These are phyloP conservation scores for Petrolisthes cinctipes DNA, from an alignment of 2,888 invertebrate species.

Conservation along the genomic window DNA sequence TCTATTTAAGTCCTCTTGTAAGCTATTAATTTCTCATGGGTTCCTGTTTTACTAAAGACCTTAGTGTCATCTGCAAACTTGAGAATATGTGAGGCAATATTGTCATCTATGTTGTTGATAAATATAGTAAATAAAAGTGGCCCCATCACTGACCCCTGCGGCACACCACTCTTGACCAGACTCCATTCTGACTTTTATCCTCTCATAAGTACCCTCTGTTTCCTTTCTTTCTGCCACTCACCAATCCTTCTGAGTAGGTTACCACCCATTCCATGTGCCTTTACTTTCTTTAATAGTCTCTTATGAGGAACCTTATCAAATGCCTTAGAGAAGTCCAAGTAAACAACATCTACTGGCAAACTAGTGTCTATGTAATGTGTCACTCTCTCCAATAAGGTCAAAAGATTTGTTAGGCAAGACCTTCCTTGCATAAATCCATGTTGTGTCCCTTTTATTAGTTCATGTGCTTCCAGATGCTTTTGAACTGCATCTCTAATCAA, in stretches of 20 bases:
- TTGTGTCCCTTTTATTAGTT: not conserved
- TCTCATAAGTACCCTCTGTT: conserved; percentile 13
- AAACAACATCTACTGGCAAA: conserved; percentile 3
- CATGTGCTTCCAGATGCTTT: not conserved
- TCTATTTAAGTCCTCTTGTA: conserved; percentile 6
- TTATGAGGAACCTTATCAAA: conserved; percentile 14
- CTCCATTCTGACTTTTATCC: conserved; percentile 21
- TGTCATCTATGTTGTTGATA: conserved; percentile 13
- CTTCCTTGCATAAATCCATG: conserved; percentile 12
- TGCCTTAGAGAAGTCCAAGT: not conserved
- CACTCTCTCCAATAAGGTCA: not conserved
- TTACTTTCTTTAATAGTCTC: not conserved
- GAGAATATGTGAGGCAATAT: not conserved
- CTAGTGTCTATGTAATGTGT: not conserved
- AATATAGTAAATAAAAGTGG: conserved; percentile 12
- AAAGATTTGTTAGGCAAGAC: not conserved
- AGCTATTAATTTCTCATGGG: not conserved
- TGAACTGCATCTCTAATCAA: not conserved
- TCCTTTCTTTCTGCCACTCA: not conserved
- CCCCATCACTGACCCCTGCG: conserved; percentile 21
- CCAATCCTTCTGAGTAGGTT: not conserved
- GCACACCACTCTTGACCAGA: conserved; percentile 14
- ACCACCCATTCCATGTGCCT: conserved; percentile 15
- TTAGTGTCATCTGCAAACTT: conserved; percentile 31
- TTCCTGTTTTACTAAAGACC: not conserved